Conservation (phyloP, 2,888 invertebrate species). For the Amorpha juglandis region DNA sequence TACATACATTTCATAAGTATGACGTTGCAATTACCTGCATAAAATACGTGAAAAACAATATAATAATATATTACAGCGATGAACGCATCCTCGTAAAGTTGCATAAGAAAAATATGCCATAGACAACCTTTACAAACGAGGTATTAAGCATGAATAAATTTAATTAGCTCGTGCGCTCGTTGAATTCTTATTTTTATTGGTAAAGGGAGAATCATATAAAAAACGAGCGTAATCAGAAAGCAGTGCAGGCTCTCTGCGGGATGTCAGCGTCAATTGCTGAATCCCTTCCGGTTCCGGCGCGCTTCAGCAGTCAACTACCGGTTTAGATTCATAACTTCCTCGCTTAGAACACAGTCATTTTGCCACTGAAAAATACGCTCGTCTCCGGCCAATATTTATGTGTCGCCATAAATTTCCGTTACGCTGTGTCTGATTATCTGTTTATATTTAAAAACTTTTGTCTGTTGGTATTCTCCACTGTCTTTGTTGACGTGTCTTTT, state of each 20-base stretch:
- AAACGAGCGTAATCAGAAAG: slow-evolving; percentile 43
- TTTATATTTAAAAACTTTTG: slow-evolving; percentile 5
- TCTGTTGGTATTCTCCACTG: background rate
- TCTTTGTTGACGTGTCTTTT: too few species aligned
- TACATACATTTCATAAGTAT: too few species aligned
- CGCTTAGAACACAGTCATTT: slow-evolving; percentile 60
- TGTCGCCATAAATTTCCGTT: slow-evolving; percentile 24
- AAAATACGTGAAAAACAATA: too few species aligned
- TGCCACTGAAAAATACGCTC: slow-evolving; percentile 64
- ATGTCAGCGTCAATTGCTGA: slow-evolving; percentile 73
- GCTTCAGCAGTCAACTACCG: slow-evolving; percentile 61
- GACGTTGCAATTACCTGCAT: too few species aligned
- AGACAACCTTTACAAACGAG: slow-evolving; percentile 26
- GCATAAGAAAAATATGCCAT: slow-evolving; percentile 16
- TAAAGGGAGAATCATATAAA: slow-evolving; percentile 22
- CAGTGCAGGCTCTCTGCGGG: slow-evolving; percentile 56
- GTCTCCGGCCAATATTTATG: slow-evolving; percentile 57
- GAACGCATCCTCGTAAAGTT: slow-evolving; percentile 3
- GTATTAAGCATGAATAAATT: slow-evolving; percentile 25
- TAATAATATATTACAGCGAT: too few species aligned
- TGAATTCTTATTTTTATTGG: slow-evolving; percentile 26
- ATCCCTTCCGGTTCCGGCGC: slow-evolving; percentile 77
- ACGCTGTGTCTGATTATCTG: slow-evolving; percentile 47
- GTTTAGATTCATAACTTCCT: slow-evolving; percentile 65
- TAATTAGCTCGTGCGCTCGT: slow-evolving; percentile 25